Evolutionary conservation across 2,797 vertebrate species (phyloP).

Genomic region (Sebastes iracundus): DNA sequence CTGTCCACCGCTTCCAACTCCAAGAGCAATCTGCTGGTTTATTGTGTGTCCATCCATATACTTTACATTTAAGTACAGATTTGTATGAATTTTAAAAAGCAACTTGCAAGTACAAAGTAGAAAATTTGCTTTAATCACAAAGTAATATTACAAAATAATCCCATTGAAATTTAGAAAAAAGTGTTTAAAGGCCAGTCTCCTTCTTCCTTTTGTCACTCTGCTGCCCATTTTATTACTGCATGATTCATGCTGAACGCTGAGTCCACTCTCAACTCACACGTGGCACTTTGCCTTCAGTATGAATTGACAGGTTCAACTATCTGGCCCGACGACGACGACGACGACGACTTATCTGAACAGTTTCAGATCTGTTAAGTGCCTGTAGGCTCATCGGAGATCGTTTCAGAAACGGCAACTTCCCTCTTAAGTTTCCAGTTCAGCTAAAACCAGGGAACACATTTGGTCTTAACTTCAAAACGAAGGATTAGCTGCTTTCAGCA

Average conservation of each 20-base stretch:
- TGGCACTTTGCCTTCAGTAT: slow-evolving; percentile 33
- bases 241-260: slow-evolving; percentile 24
- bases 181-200: slow-evolving; percentile 18
- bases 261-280: slow-evolving; percentile 6
- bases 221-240: slow-evolving; percentile 13
- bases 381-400: slow-evolving; percentile 24
- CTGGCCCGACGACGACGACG: slow-evolving; percentile 6
- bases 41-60: slow-evolving; percentile 16
- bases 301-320: slow-evolving; percentile 3
- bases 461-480: slow-evolving; percentile 57
- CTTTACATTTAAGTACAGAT: not conserved
- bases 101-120: not conserved
- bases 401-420: slow-evolving; percentile 33
- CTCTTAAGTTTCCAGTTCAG: slow-evolving; percentile 40
- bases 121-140: not conserved
- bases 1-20: not conserved
- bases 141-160: slow-evolving; percentile 12
- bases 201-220: slow-evolving; percentile 10
- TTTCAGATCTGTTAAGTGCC: slow-evolving; percentile 66
- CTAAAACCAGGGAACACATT: slow-evolving; percentile 53
- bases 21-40: not conserved
- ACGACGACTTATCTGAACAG: slow-evolving; percentile 22
- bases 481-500: slow-evolving; percentile 63
- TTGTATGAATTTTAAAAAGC: slow-evolving; percentile 11
- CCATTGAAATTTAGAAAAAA: not conserved